Evolutionary conservation across 2,113 vertebrate species (phyloP).

Genomic region (Damaliscus lunatus): DNA sequence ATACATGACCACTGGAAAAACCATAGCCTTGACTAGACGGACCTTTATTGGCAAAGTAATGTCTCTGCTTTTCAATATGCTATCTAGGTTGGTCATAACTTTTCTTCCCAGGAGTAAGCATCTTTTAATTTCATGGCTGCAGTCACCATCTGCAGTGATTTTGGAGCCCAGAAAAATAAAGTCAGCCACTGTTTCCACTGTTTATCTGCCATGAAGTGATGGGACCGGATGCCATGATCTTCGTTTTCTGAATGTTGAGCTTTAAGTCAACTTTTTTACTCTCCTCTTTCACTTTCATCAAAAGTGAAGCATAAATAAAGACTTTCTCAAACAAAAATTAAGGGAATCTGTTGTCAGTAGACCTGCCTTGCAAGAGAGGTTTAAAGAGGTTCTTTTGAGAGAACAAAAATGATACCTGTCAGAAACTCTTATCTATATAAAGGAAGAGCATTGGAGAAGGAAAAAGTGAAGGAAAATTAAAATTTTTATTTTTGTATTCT

Average conservation of each 20-base stretch:
- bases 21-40: too few relatives aligned
- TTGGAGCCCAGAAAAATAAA: not conserved
- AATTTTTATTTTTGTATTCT: not conserved
- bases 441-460: not conserved
- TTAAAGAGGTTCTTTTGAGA: not conserved
- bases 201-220: not conserved
- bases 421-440: not conserved
- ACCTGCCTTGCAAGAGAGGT: not conserved
- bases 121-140: not conserved
- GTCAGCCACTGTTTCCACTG: not conserved
- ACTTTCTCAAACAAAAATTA: not conserved
- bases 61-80: not conserved
- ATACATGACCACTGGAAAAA: too few relatives aligned
- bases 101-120: not conserved
- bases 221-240: not conserved
- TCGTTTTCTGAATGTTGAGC: not conserved
- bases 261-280: not conserved
- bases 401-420: not conserved
- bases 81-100: not conserved
- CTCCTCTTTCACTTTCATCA: not conserved
- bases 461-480: not conserved
- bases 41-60: too few relatives aligned
- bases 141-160: not conserved
- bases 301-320: not conserved
- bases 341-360: not conserved